Base-by-base conservation (phyloP, 2,797 vertebrate genomes). In the Onychomys torridus region DNA sequence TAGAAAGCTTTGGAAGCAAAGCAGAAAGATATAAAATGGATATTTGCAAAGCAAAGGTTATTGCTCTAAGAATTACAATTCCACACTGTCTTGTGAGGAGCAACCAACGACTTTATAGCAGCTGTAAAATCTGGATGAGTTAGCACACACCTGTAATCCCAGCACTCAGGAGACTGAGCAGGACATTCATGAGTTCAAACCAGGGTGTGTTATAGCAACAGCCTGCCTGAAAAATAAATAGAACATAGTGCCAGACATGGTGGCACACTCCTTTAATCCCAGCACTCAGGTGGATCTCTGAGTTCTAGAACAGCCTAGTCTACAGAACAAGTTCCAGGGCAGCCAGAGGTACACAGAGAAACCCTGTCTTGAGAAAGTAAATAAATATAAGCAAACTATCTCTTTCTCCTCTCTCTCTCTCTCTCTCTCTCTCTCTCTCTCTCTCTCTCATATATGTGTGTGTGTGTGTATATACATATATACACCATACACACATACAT, bases 1-100 rank as follows among this genome's bases (percentile, higher is more conserved):
- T 1, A 91, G 37, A 63, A 83, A 83, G 25, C n/a, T 34, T 63
- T 95, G 37, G 29, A 95, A 93, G 25, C 67, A 77, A 96, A 89
- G 78, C 32, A 91, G 52, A 93, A 73, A 91, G 32, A 4, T 43
- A 2, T 75, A 93, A 79, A 83, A 37, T 57, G 4, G 81, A 83
- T 63, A 32, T 63, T 43, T 83, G 37, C 59, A 91, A 79, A 55
- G 16, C 67, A 91, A 94, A 95, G 79, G 91, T 57, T 82, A 6
- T 14, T 82, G 52, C 37, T 76, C 25, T 81, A 59, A 93, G 34
- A 85, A 82, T 91, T 77, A 59, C 59, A 97, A 76, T 89, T 71
- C 32, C 2, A 65, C 19, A 73, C 93, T 65, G 94, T 91, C 73
- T 95, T 78, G 4, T 34, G 71, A 90, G 46, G 87, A 90, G 81